A percentile compares a stretch with the other conserved stretches of the same genome.
Evolutionary conservation across 1,140 invertebrate genomes (phyloP).

Genomic region (Diuraphis noxia): DNA sequence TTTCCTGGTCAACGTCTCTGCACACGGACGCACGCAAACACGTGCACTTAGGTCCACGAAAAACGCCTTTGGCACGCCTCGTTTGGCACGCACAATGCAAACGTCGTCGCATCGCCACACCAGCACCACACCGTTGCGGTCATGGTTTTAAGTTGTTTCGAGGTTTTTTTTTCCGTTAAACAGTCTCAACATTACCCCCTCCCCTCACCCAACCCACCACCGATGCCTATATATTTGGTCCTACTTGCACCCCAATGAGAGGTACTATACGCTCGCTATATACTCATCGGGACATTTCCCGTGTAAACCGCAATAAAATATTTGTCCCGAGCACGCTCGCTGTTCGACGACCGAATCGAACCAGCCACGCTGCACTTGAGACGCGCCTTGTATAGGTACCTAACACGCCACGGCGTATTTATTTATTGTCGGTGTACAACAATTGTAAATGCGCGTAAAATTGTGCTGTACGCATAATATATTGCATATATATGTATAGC

Average conservation of each 20-base stretch:
- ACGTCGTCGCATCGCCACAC: not conserved
- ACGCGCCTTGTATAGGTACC: not conserved
- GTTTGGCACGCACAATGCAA: conserved; percentile 16
- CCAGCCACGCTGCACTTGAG: not conserved
- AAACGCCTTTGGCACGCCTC: conserved; percentile 43
- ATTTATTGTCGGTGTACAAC: not conserved
- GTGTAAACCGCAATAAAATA: conserved; percentile 31
- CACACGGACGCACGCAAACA: not conserved
- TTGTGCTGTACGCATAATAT: not conserved
- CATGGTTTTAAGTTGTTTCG: not conserved
- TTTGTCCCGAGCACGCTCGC: not conserved
- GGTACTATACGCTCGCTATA: not conserved
- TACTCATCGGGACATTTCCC: not conserved
- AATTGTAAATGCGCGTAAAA: not conserved
- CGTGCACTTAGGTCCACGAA: not conserved
- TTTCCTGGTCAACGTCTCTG: conserved; percentile 34
- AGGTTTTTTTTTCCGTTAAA: conserved; percentile 26
- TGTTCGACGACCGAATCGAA: not conserved
- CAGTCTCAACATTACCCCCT: not conserved
- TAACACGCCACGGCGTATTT: not conserved
- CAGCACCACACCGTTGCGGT: no score
- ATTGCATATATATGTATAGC: not conserved
- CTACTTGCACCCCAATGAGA: not conserved
- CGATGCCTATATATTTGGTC: not conserved
- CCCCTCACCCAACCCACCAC: not conserved